Conservation (phyloP, 2,113 vertebrate species). For the Malurus cyaneus region DNA sequence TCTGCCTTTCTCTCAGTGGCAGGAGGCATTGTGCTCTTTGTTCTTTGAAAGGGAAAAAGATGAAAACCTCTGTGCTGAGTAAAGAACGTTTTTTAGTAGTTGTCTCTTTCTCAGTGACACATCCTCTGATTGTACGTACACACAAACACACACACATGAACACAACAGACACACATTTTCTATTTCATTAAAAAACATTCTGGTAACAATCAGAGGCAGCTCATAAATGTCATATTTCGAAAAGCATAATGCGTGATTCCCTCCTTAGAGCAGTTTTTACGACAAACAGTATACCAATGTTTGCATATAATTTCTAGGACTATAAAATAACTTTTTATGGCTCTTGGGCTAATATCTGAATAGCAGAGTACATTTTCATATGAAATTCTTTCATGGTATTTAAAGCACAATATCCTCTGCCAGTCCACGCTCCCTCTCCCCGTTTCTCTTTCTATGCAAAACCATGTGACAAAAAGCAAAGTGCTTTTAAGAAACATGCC, state of each 20-base stretch:
- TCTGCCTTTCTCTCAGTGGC: background rate
- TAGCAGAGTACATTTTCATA: background rate
- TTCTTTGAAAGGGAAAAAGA: background rate
- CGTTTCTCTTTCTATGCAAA: background rate
- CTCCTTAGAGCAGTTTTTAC: constrained; percentile 45
- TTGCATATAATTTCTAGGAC: constrained; percentile 54
- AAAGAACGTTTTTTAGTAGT: background rate
- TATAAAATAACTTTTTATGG: constrained; percentile 51
- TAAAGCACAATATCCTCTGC: background rate
- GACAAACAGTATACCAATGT: constrained; percentile 32
- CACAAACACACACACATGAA: background rate
- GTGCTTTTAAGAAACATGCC: constrained; percentile 41
- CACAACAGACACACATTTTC: constrained; percentile 7
- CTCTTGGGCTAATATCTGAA: constrained; percentile 31
- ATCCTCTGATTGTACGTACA: background rate
- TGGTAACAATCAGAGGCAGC: constrained; percentile 63
- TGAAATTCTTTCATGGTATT: background rate
- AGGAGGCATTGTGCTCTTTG: background rate
- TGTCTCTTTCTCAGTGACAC: background rate
- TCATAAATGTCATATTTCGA: constrained; percentile 65
- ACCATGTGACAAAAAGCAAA: constrained; percentile 38
- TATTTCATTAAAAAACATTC: constrained; percentile 36
- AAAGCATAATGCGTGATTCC: background rate
- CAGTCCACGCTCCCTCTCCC: background rate
- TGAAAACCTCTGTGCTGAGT: background rate